Evolutionary conservation across 1,140 invertebrate species (phyloP).

Genomic region (Glossosoma conforme): DNA sequence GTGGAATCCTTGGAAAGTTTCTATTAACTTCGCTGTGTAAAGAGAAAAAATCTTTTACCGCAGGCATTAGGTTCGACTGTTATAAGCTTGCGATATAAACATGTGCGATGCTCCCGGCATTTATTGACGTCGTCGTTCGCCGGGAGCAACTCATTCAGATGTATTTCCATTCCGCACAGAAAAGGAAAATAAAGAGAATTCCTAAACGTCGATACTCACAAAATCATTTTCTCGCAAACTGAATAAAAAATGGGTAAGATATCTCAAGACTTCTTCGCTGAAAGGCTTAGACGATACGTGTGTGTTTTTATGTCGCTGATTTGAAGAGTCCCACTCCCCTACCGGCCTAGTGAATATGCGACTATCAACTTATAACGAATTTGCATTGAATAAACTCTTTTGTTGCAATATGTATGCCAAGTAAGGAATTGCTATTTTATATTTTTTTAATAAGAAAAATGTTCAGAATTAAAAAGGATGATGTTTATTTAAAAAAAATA

Average conservation of each 20-base stretch:
- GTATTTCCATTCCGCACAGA: slow-evolving; percentile 5
- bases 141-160: slow-evolving; percentile 15
- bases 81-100: slow-evolving; percentile 8
- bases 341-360: no score
- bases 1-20: slow-evolving; percentile 20
- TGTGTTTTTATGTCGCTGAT: no score
- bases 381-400: no score
- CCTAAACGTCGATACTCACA: slow-evolving; percentile 22
- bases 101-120: not conserved
- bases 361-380: no score
- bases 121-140: slow-evolving; percentile 12
- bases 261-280: slow-evolving; percentile 9
- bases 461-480: no score
- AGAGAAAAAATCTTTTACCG: slow-evolving; percentile 21
- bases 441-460: no score
- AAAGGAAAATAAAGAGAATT: slow-evolving; percentile 24
- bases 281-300: slow-evolving; percentile 7
- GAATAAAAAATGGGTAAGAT: slow-evolving; percentile 27
- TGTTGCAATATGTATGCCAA: no score
- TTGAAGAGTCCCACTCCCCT: no score
- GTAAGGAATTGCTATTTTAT: no score
- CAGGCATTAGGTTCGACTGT: slow-evolving; percentile 19
- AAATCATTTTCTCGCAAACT: slow-evolving; percentile 19
- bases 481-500: no score
- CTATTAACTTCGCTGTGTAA: slow-evolving; percentile 24